These are phyloP conservation scores for Orthonyx spaldingii DNA, from an alignment of 2,113 vertebrate genomes.

Conservation along the genomic window DNA sequence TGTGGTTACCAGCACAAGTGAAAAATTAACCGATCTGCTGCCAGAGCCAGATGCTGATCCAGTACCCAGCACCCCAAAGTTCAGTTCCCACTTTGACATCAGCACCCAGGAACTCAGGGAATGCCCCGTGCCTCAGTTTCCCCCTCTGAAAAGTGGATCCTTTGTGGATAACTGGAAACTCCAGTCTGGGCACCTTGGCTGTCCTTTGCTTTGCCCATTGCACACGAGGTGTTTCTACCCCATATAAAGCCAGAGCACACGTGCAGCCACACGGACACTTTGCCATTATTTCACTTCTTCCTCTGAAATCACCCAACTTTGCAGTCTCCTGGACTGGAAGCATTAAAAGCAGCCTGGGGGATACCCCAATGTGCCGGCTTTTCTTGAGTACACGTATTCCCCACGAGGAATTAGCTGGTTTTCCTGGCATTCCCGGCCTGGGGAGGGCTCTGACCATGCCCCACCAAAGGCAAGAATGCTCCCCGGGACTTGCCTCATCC, in stretches of 20 bases:
- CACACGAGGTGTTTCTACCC: background rate
- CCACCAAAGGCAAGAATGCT: constrained; percentile 63
- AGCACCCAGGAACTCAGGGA: background rate
- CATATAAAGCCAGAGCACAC: fast-evolving
- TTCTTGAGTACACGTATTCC: background rate
- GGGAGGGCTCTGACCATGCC: background rate
- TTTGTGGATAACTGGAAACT: background rate
- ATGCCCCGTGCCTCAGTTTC: background rate
- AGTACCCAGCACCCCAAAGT: background rate
- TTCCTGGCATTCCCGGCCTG: fast-evolving
- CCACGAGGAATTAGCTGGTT: background rate
- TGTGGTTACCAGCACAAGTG: background rate
- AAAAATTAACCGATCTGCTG: background rate
- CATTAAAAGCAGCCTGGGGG: background rate
- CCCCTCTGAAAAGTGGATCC: background rate
- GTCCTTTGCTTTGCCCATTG: background rate
- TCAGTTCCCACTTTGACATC: background rate
- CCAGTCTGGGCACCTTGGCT: background rate
- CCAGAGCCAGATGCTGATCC: background rate
- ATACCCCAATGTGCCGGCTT: background rate
- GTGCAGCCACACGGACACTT: fast-evolving
- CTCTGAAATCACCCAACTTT: background rate
- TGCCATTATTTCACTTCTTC: background rate
- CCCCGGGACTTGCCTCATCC: constrained; percentile 43
- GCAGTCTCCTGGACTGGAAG: background rate